Conservation (phyloP, 2,113 vertebrate genomes). For the Petrocephalus microphthalmus region DNA sequence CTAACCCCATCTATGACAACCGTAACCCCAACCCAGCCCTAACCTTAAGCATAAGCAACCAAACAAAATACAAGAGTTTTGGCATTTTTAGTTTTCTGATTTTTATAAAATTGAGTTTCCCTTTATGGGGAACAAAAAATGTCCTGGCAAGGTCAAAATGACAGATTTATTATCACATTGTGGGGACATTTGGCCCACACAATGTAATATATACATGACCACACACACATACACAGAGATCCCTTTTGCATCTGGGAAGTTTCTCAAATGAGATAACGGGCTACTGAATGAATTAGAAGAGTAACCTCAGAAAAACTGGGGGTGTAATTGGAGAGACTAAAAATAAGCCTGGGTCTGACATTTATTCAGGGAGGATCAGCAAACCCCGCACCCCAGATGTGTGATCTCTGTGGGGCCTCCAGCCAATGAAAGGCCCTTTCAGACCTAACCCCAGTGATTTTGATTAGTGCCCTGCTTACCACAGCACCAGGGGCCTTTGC, state of each 20-base stretch:
- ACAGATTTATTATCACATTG: background rate
- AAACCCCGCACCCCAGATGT: constrained; percentile 37
- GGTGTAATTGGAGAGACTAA: constrained; percentile 59
- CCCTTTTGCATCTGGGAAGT: background rate
- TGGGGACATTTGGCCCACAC: background rate
- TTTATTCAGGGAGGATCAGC: constrained; percentile 52
- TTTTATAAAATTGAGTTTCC: background rate
- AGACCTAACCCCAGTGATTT: background rate
- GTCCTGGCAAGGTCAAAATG: background rate
- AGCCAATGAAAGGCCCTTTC: constrained; percentile 19
- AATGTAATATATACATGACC: background rate
- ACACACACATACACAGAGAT: background rate
- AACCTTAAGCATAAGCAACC: background rate
- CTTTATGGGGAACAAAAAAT: background rate
- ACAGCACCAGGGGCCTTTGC: background rate
- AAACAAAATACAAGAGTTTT: background rate
- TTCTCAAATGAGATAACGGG: constrained; percentile 2
- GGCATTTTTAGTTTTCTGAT: background rate
- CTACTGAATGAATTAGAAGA: background rate
- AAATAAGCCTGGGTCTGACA: constrained; percentile 58
- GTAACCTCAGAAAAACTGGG: constrained; percentile 27
- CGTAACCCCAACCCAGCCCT: too few relatives aligned
- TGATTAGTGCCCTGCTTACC: constrained; percentile 5
- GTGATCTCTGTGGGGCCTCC: constrained; percentile 48
- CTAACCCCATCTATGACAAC: background rate